Percentiles rank a stretch among this genome's conserved stretches.
phyloP scores from a whole-genome alignment of 2,113 vertebrate species.

The Aplodontia rufa region DNA sequence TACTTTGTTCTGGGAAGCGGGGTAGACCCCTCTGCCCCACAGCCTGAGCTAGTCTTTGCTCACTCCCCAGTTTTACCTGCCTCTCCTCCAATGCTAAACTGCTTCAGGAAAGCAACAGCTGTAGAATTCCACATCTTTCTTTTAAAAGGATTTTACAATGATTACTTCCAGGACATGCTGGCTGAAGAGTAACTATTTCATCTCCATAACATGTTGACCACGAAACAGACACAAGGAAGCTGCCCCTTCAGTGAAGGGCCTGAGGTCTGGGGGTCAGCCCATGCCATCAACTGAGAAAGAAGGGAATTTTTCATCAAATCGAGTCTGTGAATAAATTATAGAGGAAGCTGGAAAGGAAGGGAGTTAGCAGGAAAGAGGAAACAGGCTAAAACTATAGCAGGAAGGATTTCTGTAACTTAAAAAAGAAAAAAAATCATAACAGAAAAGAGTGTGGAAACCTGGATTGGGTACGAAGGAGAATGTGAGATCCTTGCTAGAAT shows the following conservation, averaged over 20 bases:
- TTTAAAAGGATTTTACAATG: too few species aligned
- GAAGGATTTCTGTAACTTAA: constrained; percentile 55
- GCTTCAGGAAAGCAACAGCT: background rate
- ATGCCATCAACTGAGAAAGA: accelerated
- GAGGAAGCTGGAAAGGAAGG: background rate
- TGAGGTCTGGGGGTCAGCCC: background rate
- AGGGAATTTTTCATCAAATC: background rate
- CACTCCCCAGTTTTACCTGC: too few species aligned
- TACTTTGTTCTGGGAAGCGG: accelerated
- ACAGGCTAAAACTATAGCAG: constrained; percentile 28
- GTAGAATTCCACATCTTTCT: accelerated
- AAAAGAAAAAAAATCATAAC: background rate
- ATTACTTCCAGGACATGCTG: too few species aligned
- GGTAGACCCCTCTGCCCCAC: accelerated
- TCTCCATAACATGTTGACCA: background rate
- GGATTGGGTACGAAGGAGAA: background rate
- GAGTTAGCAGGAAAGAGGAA: constrained; percentile 57
- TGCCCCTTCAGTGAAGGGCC: background rate
- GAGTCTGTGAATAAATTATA: background rate
- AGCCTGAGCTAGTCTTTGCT: accelerated
- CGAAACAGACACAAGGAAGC: background rate
- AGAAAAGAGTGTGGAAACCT: background rate
- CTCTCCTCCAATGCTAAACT: background rate
- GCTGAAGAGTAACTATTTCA: background rate
- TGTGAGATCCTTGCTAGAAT: background rate